Conservation (phyloP, 1,140 invertebrate genomes). For the Aphaenogaster ashmeadi region DNA sequence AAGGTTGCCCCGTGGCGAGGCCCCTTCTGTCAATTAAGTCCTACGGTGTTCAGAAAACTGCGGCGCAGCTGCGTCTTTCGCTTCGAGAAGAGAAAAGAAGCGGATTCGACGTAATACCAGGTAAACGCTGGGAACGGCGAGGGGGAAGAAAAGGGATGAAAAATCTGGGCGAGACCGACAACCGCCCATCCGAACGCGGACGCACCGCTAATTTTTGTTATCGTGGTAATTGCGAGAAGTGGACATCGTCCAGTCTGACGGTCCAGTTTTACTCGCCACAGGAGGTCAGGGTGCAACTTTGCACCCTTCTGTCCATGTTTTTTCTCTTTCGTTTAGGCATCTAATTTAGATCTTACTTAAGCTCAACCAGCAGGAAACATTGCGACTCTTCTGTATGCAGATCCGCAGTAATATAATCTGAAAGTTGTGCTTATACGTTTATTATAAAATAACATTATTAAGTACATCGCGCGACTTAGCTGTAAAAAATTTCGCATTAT, state of each 20-base stretch:
- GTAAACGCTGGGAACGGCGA: not conserved
- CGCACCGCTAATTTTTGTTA: constrained; percentile 74
- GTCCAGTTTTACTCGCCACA: not conserved
- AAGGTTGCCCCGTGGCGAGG: constrained; percentile 74
- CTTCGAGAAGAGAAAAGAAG: not conserved
- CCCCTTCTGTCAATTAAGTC: constrained; percentile 78
- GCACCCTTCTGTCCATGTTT: constrained; percentile 11
- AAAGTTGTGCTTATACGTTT: not conserved
- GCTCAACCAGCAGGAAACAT: not conserved
- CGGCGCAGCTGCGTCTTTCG: constrained; percentile 70
- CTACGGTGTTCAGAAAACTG: constrained; percentile 40
- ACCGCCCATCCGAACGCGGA: constrained; percentile 71
- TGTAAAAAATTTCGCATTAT: not conserved
- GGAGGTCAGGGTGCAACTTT: not conserved
- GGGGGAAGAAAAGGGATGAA: constrained; percentile 7
- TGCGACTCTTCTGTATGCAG: not conserved
- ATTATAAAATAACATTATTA: not conserved
- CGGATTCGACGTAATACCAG: constrained; percentile 30
- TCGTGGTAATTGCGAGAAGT: constrained; percentile 76
- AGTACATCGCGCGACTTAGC: not conserved
- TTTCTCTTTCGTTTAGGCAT: not conserved
- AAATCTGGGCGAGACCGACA: constrained; percentile 66
- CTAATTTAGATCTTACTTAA: not conserved
- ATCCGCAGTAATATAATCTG: not conserved
- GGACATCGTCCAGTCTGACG: constrained; percentile 36